Percentiles rank a stretch among this genome's conserved stretches.
Conservation (phyloP, 2,888 invertebrate species). For the Gortyna flavago region DNA sequence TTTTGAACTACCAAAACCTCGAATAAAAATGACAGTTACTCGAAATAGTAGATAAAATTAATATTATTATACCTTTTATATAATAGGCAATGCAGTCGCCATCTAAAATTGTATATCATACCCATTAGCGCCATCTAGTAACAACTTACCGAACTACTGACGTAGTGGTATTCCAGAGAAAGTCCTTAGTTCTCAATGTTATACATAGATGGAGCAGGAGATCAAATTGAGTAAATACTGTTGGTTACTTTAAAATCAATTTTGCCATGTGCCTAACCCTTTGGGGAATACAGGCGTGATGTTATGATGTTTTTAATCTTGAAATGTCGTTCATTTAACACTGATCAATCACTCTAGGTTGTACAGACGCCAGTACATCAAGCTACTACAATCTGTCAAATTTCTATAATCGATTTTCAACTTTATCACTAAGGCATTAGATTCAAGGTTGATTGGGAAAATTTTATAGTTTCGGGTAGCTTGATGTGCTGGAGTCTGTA, state of each 20-base stretch:
- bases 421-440: too few species aligned
- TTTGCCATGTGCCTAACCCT: not conserved
- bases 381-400: too few species aligned
- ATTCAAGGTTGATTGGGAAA: too few species aligned
- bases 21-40: not conserved
- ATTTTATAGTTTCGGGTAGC: too few species aligned
- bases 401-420: too few species aligned
- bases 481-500: too few species aligned
- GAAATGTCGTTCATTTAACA: too few species aligned
- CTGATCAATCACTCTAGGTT: too few species aligned
- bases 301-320: not conserved
- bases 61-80: not conserved
- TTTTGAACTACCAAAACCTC: too few species aligned
- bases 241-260: not conserved
- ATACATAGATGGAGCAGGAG: conserved; percentile 13
- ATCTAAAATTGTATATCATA: not conserved
- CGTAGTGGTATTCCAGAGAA: too few species aligned
- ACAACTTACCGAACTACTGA: not conserved
- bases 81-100: too few species aligned
- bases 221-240: not conserved
- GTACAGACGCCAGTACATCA: too few species aligned
- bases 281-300: not conserved
- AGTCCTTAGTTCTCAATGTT: not conserved
- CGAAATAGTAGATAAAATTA: not conserved
- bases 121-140: conserved; percentile 27